Percentiles rank a stretch among this genome's conserved stretches.
Evolutionary conservation across 2,888 invertebrate genomes (phyloP).

Genomic region (Noctua janthina): DNA sequence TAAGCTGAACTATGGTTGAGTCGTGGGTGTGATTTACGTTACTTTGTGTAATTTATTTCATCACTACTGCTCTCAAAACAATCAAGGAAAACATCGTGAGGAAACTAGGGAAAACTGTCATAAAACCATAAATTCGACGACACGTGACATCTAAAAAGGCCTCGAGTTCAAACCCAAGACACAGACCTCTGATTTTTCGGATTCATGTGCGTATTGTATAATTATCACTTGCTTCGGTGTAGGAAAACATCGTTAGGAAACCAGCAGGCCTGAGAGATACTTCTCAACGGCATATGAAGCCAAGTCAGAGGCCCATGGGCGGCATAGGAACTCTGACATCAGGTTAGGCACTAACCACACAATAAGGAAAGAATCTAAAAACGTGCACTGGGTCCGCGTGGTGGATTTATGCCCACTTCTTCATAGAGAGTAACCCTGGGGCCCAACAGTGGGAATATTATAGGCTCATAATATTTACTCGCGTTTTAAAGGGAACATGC

Average conservation of each 20-base stretch:
- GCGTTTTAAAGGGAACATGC: slow-evolving; percentile 13
- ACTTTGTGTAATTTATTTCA: background rate
- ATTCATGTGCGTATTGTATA: too few relatives aligned
- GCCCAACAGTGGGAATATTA: background rate
- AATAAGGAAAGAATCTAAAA: background rate
- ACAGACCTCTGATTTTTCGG: too few relatives aligned
- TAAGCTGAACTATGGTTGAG: slow-evolving; percentile 4
- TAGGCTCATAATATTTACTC: background rate
- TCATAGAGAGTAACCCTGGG: background rate
- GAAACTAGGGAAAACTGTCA: background rate
- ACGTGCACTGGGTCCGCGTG: background rate
- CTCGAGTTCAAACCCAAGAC: too few relatives aligned
- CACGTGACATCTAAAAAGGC: background rate
- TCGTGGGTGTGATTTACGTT: background rate
- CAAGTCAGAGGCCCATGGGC: too few relatives aligned
- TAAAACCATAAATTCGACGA: background rate
- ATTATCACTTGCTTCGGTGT: too few relatives aligned
- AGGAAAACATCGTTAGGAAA: too few relatives aligned
- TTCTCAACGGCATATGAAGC: too few relatives aligned
- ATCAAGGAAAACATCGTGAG: background rate
- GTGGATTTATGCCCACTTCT: background rate
- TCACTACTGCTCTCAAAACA: background rate
- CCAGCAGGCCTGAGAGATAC: too few relatives aligned
- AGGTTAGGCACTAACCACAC: too few relatives aligned
- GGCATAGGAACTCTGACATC: too few relatives aligned